These are phyloP conservation scores for Strigamia maritima DNA, from an alignment of 2,888 invertebrate genomes.

Conservation along the genomic window DNA sequence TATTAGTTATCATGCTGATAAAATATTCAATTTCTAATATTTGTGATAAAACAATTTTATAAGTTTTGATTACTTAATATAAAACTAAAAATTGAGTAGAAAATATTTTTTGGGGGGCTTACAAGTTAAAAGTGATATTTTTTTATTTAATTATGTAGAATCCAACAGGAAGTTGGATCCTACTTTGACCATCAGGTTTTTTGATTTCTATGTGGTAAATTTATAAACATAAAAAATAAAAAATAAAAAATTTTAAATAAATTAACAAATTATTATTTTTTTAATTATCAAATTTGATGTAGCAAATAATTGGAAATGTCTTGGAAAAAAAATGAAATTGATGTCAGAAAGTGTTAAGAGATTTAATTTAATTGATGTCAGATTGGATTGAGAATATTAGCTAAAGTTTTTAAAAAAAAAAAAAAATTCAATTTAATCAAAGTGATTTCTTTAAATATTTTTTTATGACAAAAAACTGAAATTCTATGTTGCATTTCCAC, in stretches of 20 bases:
- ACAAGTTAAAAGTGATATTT: neutral
- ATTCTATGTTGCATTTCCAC: neutral
- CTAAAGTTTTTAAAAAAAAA: neutral
- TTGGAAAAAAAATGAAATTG: neutral
- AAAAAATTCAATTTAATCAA: too few species aligned
- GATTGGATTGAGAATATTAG: neutral
- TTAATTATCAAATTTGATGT: neutral
- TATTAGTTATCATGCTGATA: too few species aligned
- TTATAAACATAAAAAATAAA: too few species aligned
- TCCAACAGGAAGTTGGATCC: too few species aligned
- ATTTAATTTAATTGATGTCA: constrained; percentile 21
- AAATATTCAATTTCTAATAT: too few species aligned
- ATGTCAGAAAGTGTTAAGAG: neutral
- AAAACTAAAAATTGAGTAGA: neutral
- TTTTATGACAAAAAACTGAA: neutral
- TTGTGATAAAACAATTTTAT: too few species aligned
- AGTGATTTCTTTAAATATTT: neutral
- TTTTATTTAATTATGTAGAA: neutral
- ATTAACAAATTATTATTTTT: too few species aligned
- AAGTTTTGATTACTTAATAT: too few species aligned
- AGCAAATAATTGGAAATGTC: neutral
- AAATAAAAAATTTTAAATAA: too few species aligned
- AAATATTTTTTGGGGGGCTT: too few species aligned
- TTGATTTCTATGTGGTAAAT: neutral
- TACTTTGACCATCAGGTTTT: too few species aligned